Percentiles rank a stretch among this genome's conserved stretches.
Conservation (phyloP, 2,888 invertebrate species). For the Margaritifera margaritifera region DNA sequence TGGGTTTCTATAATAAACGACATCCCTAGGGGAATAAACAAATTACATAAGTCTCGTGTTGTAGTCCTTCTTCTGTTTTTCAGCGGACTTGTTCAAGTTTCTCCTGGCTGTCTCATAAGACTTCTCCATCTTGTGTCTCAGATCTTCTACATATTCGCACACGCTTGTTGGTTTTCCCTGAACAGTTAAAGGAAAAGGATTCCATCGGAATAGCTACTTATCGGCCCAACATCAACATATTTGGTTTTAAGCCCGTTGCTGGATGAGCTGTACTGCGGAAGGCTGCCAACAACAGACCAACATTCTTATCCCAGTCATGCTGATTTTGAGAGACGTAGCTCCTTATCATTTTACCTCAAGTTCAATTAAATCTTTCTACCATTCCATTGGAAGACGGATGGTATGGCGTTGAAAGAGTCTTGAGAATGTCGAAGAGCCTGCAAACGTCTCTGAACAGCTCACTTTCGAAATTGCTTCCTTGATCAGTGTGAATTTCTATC, state of each 20-base stretch:
- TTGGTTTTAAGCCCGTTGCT: conserved; percentile 13
- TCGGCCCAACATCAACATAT: conserved; percentile 13
- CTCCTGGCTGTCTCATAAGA: background rate
- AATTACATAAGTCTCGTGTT: background rate
- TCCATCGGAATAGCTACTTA: conserved; percentile 4
- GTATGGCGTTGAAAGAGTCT: conserved; percentile 10
- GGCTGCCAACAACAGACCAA: conserved; percentile 6
- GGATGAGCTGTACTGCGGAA: conserved; percentile 6
- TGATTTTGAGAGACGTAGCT: conserved; percentile 5
- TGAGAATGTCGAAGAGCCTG: background rate
- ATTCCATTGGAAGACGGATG: conserved; percentile 12
- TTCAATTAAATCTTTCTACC: conserved; percentile 14
- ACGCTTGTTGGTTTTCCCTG: background rate
- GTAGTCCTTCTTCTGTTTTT: background rate
- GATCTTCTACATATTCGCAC: background rate
- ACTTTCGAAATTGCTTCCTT: conserved; percentile 8
- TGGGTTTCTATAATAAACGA: too few species aligned
- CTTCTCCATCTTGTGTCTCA: background rate
- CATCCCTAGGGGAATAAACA: background rate
- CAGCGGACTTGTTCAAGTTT: background rate
- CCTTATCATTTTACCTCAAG: conserved; percentile 4
- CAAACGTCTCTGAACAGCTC: conserved; percentile 5
- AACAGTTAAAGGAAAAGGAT: background rate
- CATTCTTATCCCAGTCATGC: conserved; percentile 7
- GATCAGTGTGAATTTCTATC: conserved; percentile 4